A percentile compares a stretch with the other conserved stretches of the same genome.
Conservation (phyloP, 2,888 invertebrate species). For the Rhimphoctona megacephalus region DNA sequence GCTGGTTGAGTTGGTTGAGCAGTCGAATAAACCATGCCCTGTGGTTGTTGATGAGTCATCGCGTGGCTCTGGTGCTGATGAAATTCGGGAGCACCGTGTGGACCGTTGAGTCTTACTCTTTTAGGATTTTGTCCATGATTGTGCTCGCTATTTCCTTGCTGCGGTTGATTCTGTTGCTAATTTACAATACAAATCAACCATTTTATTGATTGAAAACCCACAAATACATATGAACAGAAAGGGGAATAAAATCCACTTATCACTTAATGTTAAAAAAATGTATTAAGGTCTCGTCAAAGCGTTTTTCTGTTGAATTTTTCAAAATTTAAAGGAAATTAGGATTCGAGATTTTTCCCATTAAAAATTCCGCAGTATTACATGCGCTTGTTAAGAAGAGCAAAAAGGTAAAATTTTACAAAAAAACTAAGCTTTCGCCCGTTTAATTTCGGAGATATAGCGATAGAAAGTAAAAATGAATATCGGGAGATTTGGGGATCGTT, state of each 20-base stretch:
- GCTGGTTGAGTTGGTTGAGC: constrained; percentile 83
- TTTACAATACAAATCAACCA: not conserved
- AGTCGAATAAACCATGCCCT: constrained; percentile 83
- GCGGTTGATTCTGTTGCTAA: constrained; percentile 84
- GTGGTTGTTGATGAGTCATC: constrained; percentile 83
- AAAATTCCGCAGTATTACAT: too few species aligned
- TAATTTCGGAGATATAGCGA: too few species aligned
- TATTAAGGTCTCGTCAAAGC: not conserved
- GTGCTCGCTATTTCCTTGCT: constrained; percentile 85
- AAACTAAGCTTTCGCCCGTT: too few species aligned
- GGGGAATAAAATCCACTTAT: not conserved
- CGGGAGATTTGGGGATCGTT: too few species aligned
- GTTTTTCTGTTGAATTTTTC: not conserved
- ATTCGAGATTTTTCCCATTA: too few species aligned
- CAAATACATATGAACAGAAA: not conserved
- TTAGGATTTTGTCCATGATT: constrained; percentile 88
- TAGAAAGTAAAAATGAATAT: too few species aligned
- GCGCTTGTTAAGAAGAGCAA: too few species aligned
- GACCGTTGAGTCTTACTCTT: constrained; percentile 88
- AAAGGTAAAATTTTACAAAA: too few species aligned
- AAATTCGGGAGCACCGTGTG: constrained; percentile 85
- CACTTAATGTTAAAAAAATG: not conserved
- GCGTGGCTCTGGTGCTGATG: constrained; percentile 84
- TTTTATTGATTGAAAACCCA: not conserved
- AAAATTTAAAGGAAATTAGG: too few species aligned